Percentiles rank a stretch among this genome's conserved stretches.
phyloP scores from a whole-genome alignment of 1,140 invertebrate genomes.

The Drosophila kepulauana region DNA sequence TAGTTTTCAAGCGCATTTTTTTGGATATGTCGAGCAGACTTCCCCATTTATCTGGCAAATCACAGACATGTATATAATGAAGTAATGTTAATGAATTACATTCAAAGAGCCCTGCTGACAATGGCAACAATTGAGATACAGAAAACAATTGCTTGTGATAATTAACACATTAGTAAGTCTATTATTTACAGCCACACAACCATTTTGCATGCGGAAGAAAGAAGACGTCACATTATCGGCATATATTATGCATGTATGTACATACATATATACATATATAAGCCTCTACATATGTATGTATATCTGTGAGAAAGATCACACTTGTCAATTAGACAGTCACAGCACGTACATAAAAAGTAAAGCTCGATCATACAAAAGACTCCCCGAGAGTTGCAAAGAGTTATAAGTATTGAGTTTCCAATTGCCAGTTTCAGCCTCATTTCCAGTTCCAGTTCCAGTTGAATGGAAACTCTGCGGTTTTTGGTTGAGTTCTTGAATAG shows the following conservation, averaged over 20 bases:
- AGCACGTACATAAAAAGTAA: conserved; percentile 10
- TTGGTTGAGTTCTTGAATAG: background rate
- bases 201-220: conserved; percentile 43
- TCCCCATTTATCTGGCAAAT: too few species aligned
- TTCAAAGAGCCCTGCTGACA: background rate
- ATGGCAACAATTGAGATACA: conserved; percentile 7
- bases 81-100: conserved; percentile 19
- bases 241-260: conserved; percentile 8
- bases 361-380: background rate
- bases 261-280: conserved; percentile 1
- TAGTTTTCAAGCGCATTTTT: too few species aligned
- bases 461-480: background rate
- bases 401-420: background rate
- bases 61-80: background rate
- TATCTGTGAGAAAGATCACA: conserved; percentile 45
- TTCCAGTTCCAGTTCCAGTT: background rate
- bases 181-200: conserved; percentile 25
- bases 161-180: conserved; percentile 45
- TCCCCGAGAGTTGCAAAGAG: background rate
- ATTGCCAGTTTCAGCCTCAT: too few species aligned
- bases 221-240: conserved; percentile 8
- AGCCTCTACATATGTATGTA: background rate
- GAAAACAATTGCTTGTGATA: conserved; percentile 28
- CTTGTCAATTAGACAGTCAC: conserved; percentile 30
- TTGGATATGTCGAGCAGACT: too few species aligned